A percentile compares a stretch with the other conserved stretches of the same genome.
Conservation (phyloP, 2,888 invertebrate genomes). For the Smittia sp. region DNA sequence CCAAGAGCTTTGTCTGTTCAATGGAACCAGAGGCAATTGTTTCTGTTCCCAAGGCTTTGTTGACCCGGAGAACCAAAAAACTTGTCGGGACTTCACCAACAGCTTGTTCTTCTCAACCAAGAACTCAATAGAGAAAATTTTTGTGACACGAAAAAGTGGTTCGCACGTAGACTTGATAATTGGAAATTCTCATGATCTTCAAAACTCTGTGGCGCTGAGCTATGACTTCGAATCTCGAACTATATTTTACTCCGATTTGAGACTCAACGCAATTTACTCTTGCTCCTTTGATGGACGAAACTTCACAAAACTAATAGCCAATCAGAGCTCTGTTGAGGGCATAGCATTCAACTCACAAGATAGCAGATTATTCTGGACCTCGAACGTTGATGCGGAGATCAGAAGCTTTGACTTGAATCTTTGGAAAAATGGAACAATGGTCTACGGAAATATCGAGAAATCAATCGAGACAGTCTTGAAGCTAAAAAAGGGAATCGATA, state of each 20-base stretch:
- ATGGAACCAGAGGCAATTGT: conserved; percentile 67
- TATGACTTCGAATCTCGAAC: conserved; percentile 69
- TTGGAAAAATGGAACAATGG: conserved; percentile 43
- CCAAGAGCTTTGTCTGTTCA: conserved; percentile 73
- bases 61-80: conserved; percentile 61
- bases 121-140: conserved; percentile 76
- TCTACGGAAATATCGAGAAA: conserved; percentile 44
- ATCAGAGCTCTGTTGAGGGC: conserved; percentile 84
- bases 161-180: conserved; percentile 73
- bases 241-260: conserved; percentile 86
- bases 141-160: conserved; percentile 67
- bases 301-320: conserved; percentile 67
- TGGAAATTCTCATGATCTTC: conserved; percentile 67
- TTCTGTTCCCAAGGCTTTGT: conserved; percentile 81
- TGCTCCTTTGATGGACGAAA: conserved; percentile 77
- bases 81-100: conserved; percentile 71
- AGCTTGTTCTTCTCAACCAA: conserved; percentile 83
- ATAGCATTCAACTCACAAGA: conserved; percentile 71
- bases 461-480: conserved; percentile 58
- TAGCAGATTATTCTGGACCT: conserved; percentile 80
- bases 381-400: conserved; percentile 74
- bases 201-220: conserved; percentile 82
- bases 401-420: conserved; percentile 48
- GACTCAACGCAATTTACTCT: conserved; percentile 77
- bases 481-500: conserved; percentile 61